Evolutionary conservation across 2,888 invertebrate species (phyloP), one percentile per base, ranked within the genome.

Genomic region (Drosophila barbarae): DNA sequence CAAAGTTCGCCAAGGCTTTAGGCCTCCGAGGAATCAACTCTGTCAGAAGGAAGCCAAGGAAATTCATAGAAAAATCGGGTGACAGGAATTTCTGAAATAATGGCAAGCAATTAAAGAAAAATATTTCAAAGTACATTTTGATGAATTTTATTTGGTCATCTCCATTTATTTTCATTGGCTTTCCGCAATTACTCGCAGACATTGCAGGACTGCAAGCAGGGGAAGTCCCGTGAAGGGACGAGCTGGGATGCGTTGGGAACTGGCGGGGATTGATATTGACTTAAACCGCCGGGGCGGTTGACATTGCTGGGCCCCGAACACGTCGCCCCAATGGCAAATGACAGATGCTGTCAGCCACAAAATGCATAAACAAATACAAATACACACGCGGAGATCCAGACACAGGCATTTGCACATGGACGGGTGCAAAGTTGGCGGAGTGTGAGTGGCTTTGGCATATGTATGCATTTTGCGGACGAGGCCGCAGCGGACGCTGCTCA

Each of bases 261-360:
- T 46, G 67, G 56, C 65, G 69, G 44, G 58, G 54, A 69, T 72
- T 66, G 81, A 61, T 72, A 73, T 74, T 81, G 81, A 74, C 73
- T 75, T 70, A 81, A 72, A 54, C 49, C 78, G 64, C 52, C 59
- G 73, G 72, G 68, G 34, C 69, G 80, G 77, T 82, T 77, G 83
- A 83, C 80, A 77, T 77, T 66, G 34, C 44, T 44, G 41, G 55
- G 55, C 38, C 32, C 71, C 46, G 26, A 39, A 35, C 44, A 52
- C 41, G 35, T 35, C 41, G 69, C 26, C 57, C 64, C 61, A 51
- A 61, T 85, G 85, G 81, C 85, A 80, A 85, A 69, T 85, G 84
- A 85, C 82, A 83, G 84, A 84, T 84, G 82, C 84, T 83, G 82
- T 83, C 85, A 85, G 71, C 84, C 81, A 65, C 73, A 79, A 79